Conservation (phyloP, 2,888 invertebrate species). For the Phytoseiulus persimilis region DNA sequence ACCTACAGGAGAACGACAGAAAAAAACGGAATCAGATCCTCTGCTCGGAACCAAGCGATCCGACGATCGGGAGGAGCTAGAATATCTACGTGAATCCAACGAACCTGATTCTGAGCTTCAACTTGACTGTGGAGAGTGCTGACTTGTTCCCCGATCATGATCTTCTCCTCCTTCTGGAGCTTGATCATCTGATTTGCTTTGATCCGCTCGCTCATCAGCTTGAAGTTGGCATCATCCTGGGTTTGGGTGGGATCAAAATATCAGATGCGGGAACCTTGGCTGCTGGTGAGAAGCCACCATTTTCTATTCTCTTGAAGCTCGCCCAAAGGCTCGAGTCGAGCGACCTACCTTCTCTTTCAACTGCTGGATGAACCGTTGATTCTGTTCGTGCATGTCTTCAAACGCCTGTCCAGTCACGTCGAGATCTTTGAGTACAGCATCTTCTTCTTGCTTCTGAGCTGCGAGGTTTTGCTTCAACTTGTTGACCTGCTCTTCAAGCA, state of each 20-base stretch:
- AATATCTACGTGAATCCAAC: background rate
- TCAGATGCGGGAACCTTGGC: too few species aligned
- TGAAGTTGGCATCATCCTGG: slow-evolving; percentile 88
- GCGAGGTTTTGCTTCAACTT: slow-evolving; percentile 72
- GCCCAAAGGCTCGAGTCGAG: too few species aligned
- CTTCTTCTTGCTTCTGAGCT: slow-evolving; percentile 67
- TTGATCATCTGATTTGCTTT: slow-evolving; percentile 93
- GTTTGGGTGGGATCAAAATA: too few species aligned
- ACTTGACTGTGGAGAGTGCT: slow-evolving; percentile 74
- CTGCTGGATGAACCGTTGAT: slow-evolving; percentile 86
- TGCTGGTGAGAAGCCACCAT: too few species aligned
- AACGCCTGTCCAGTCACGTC: slow-evolving; percentile 98
- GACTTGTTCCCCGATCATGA: slow-evolving; percentile 78
- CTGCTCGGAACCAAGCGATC: too few species aligned
- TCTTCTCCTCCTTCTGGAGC: slow-evolving; percentile 84
- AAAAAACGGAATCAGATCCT: background rate
- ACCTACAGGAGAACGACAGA: slow-evolving; percentile 49
- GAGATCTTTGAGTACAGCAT: slow-evolving; percentile 93
- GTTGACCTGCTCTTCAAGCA: slow-evolving; percentile 83
- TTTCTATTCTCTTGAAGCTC: too few species aligned
- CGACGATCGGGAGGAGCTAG: too few species aligned
- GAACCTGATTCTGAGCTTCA: slow-evolving; percentile 78
- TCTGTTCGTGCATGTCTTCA: slow-evolving; percentile 99
- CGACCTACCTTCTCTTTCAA: slow-evolving; percentile 67
- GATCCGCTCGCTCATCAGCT: slow-evolving; percentile 92